phyloP scores from a whole-genome alignment of 2,113 vertebrate genomes.

The Mustela lutreola region DNA sequence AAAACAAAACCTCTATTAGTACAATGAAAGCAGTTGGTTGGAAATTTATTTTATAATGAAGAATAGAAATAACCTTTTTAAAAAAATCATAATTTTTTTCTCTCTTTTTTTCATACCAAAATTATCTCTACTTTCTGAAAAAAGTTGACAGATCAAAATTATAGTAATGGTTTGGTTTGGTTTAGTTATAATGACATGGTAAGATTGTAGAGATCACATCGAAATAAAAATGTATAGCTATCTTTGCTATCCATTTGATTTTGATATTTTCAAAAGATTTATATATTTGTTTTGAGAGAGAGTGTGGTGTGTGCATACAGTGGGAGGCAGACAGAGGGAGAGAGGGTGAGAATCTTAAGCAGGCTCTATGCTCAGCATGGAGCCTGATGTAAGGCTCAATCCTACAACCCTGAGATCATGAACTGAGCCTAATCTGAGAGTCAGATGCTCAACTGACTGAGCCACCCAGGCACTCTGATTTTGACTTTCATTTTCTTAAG shows the following conservation, averaged over 20 bases:
- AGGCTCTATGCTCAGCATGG: neutral
- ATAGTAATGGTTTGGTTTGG: neutral
- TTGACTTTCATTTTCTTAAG: slow-evolving; percentile 1
- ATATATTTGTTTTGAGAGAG: neutral
- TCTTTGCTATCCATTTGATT: slow-evolving; percentile 3
- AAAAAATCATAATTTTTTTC: neutral
- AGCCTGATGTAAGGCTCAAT: neutral
- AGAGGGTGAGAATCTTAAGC: neutral
- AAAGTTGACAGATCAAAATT: neutral
- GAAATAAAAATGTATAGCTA: neutral
- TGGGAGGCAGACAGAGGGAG: neutral
- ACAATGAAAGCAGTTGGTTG: neutral
- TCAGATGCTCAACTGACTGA: neutral
- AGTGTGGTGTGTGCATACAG: neutral
- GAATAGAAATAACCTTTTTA: neutral
- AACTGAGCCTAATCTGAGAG: neutral
- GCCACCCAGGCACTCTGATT: neutral
- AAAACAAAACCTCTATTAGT: neutral
- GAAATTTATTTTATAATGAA: slow-evolving; percentile 24
- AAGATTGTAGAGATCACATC: neutral
- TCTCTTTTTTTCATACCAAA: neutral
- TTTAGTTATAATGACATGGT: slow-evolving; percentile 17
- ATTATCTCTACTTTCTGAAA: neutral
- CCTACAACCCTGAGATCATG: neutral
- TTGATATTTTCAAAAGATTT: neutral